Evolutionary conservation across 2,888 invertebrate genomes (phyloP), one percentile per base, ranked within the genome.

Genomic region (Ephialtes manifestator): DNA sequence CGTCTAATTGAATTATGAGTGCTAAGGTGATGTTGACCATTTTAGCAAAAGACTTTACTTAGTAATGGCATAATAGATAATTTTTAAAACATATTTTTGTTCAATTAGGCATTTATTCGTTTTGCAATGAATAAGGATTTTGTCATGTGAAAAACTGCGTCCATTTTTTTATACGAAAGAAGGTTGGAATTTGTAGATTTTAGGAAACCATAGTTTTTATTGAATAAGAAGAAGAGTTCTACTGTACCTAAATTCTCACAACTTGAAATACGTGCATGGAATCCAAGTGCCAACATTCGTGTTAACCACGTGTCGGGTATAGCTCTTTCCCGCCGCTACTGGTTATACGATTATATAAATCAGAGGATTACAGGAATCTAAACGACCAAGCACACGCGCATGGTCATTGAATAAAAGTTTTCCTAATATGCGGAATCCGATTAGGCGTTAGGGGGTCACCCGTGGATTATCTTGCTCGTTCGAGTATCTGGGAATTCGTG

Each of bases 361-460:
- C 81, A 75, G 15, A 15, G 74, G 81, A 81, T 85, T 81, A 78
- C 78, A 70, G 78, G 71, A 35, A 78, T 77, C 46, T 60, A 46
- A 84, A 81, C 35, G 74, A 68, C 72, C 51, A 74, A 70, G 60
- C 77, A 63, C 67, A 68, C 60, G 53, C 72, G 65, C 51, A 67
- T 35, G 58, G 51, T 63, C 60, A 67, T 43, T 24, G 72, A 58
- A 82, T 81, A 65, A 78, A 78, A 84, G 46, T 85, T 85, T 82
- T 68, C 85, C 79, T 85, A 82, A 85, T 85, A 71, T 65, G 81
- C 78, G 79, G 74, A 85, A 85, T 85, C 85, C 81, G 85, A 85
- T 85, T 85, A 82, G 76, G 75, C 70, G 43, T 67, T 15, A 20
- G 55, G 75, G 75, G 67, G 77, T 81, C 81, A 81, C 51, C 55